These are phyloP conservation scores for Xestia c-nigrum DNA, from an alignment of 2,888 invertebrate genomes.

Conservation along the genomic window DNA sequence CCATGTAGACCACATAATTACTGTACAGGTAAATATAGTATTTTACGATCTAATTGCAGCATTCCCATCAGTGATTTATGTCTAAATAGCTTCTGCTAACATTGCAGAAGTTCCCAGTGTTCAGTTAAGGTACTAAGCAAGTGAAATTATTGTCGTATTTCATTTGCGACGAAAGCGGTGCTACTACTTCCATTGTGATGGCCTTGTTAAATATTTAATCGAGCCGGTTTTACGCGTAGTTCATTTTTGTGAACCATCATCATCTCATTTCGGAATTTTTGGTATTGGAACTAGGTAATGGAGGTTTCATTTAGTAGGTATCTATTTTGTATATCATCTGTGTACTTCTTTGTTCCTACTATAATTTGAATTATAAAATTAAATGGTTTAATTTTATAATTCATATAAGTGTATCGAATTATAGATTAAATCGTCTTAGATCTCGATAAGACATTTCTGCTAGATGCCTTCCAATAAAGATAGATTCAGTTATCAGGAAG, in stretches of 20 bases:
- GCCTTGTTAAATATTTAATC: not conserved
- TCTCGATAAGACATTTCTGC: not conserved
- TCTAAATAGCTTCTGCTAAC: slow-evolving; percentile 1
- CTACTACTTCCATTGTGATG: not conserved
- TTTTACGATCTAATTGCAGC: slow-evolving; percentile 22
- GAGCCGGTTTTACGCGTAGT: not conserved
- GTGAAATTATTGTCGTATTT: slow-evolving; percentile 11
- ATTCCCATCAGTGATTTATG: slow-evolving; percentile 19
- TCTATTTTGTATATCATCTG: not conserved
- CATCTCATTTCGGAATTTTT: not conserved
- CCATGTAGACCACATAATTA: slow-evolving; percentile 92
- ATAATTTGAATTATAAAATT: not conserved
- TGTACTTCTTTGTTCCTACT: not conserved
- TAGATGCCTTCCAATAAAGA: not conserved
- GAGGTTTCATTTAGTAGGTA: not conserved
- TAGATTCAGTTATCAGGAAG: not conserved
- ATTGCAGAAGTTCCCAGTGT: slow-evolving; percentile 5
- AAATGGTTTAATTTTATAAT: too few species aligned
- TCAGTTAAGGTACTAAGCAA: not conserved
- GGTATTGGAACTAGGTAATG: not conserved
- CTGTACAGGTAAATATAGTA: slow-evolving; percentile 87
- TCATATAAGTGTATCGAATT: too few species aligned
- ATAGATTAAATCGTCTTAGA: not conserved
- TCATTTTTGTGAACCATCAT: not conserved
- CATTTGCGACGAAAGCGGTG: not conserved